Percentiles rank a stretch among this genome's conserved stretches.
Evolutionary conservation across 2,797 vertebrate species (phyloP).

Genomic region (Poeciliopsis turneri): DNA sequence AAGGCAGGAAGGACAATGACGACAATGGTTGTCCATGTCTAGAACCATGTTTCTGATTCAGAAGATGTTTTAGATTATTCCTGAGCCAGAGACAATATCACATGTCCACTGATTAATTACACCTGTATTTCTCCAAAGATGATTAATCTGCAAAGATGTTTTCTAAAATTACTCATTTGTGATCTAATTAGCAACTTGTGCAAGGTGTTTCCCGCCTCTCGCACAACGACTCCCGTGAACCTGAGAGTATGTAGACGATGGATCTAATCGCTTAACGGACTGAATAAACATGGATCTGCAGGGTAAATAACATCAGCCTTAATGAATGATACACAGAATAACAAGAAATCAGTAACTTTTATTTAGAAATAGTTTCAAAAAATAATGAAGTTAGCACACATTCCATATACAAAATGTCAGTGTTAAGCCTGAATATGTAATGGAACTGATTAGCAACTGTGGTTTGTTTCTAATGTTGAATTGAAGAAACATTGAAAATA

Average conservation of each 20-base stretch:
- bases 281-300: background rate
- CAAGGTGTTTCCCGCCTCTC: background rate
- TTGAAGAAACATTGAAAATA: conserved; percentile 70
- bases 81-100: background rate
- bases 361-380: conserved; percentile 86
- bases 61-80: background rate
- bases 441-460: conserved; percentile 71
- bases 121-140: background rate
- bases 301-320: background rate
- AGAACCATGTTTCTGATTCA: background rate
- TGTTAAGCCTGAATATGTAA: conserved; percentile 77
- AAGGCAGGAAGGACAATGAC: background rate
- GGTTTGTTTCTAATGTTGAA: conserved; percentile 59
- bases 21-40: no score
- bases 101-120: background rate
- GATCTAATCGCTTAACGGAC: background rate
- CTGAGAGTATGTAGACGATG: background rate
- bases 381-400: conserved; percentile 87
- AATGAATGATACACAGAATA: conserved; percentile 45
- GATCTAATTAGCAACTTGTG: background rate
- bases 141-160: background rate
- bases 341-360: conserved; percentile 82
- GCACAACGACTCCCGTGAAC: no score
- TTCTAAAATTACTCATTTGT: background rate
- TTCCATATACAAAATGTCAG: conserved; percentile 86